Evolutionary conservation across 2,888 invertebrate genomes (phyloP).

Genomic region (Argynnis bischoffii): DNA sequence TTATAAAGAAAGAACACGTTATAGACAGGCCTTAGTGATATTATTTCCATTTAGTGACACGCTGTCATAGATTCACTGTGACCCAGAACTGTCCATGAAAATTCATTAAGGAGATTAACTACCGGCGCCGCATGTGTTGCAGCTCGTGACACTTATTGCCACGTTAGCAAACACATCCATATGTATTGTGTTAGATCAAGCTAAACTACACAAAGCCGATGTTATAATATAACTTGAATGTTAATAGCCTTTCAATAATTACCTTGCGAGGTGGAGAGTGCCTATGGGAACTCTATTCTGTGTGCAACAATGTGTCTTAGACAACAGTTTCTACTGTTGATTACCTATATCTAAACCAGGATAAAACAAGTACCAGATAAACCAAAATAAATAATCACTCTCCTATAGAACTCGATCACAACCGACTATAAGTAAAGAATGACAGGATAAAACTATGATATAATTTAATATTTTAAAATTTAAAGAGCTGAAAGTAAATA

Average conservation of each 20-base stretch:
- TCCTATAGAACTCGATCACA: too few species aligned
- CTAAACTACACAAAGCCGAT: slow-evolving; percentile 4
- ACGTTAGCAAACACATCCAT: slow-evolving; percentile 29
- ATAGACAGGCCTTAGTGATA: slow-evolving; percentile 3
- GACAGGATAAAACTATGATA: too few species aligned
- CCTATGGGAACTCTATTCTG: too few species aligned
- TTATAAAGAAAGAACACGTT: neutral
- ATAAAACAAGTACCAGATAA: too few species aligned
- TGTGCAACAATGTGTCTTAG: neutral
- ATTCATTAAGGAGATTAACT: slow-evolving; percentile 45
- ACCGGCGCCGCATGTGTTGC: slow-evolving; percentile 38
- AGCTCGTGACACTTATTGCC: slow-evolving; percentile 39
- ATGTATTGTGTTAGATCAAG: slow-evolving; percentile 18
- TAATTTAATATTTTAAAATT: too few species aligned
- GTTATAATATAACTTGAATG: neutral
- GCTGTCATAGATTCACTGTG: slow-evolving; percentile 32
- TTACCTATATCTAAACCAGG: too few species aligned
- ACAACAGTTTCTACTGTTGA: neutral
- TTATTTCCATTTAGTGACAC: slow-evolving; percentile 26
- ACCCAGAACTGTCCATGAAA: slow-evolving; percentile 41
- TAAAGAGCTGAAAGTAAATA: too few species aligned
- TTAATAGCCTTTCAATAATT: too few species aligned
- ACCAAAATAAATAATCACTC: too few species aligned
- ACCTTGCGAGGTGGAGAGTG: too few species aligned
- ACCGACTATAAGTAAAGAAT: too few species aligned